phyloP scores from a whole-genome alignment of 1,140 invertebrate species.

The Drosophila simulans region DNA sequence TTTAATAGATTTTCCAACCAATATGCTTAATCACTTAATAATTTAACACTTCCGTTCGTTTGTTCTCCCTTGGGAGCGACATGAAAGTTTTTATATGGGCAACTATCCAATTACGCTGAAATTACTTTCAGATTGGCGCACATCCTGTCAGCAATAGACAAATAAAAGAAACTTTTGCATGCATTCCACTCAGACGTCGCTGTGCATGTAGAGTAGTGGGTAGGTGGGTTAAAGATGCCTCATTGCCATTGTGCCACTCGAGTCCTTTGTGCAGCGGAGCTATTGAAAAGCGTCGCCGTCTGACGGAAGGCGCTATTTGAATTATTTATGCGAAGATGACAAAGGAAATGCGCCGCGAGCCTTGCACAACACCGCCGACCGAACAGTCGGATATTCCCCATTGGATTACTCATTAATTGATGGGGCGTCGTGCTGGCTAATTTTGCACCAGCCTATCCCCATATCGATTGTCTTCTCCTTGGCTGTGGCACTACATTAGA shows the following conservation, averaged over 20 bases:
- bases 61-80: no score
- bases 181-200: constrained; percentile 9
- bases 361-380: neutral
- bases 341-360: constrained; percentile 37
- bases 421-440: constrained; percentile 10
- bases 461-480: constrained; percentile 14
- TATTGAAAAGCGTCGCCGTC: constrained; percentile 19
- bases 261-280: constrained; percentile 21
- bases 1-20: neutral
- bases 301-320: constrained; percentile 41
- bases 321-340: constrained; percentile 55
- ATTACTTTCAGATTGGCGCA: constrained; percentile 48
- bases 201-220: constrained; percentile 1
- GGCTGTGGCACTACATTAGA: neutral
- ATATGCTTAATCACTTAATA: neutral
- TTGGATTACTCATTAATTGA: constrained; percentile 35
- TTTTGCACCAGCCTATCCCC: neutral
- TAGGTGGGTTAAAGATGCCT: neutral
- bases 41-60: neutral
- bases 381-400: neutral
- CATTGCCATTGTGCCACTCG: constrained; percentile 14
- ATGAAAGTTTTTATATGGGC: constrained; percentile 5
- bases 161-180: constrained; percentile 52
- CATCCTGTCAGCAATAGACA: constrained; percentile 50
- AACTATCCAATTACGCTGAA: constrained; percentile 56